These are phyloP conservation scores for Callopanchax toddi DNA, from an alignment of 2,113 vertebrate species.

Conservation along the genomic window DNA sequence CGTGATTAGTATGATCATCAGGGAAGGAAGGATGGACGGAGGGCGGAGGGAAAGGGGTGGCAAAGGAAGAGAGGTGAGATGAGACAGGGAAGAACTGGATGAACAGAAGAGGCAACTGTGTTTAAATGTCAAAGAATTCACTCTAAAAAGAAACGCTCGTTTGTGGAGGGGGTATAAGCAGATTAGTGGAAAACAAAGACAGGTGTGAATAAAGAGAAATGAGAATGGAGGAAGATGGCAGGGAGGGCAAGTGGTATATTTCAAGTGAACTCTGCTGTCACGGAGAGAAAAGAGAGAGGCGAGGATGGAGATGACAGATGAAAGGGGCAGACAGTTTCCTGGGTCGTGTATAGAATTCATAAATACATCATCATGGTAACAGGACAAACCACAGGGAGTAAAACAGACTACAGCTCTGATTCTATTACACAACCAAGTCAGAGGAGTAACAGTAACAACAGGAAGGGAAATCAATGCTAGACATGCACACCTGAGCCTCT, in stretches of 20 bases:
- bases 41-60: slow-evolving; percentile 29
- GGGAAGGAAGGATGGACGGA: slow-evolving; percentile 33
- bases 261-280: slow-evolving; percentile 20
- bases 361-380: slow-evolving; percentile 29
- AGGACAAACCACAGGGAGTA: slow-evolving; percentile 3
- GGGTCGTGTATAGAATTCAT: slow-evolving; percentile 35
- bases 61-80: slow-evolving; percentile 30
- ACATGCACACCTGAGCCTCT: neutral
- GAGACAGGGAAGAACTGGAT: slow-evolving; percentile 10
- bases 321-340: slow-evolving; percentile 35
- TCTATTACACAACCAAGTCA: slow-evolving; percentile 7
- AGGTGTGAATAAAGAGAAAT: slow-evolving; percentile 22
- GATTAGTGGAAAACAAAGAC: slow-evolving; percentile 8
- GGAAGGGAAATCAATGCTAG: slow-evolving; percentile 3
- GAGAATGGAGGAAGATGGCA: slow-evolving; percentile 5
- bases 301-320: slow-evolving; percentile 26
- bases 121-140: slow-evolving; percentile 9
- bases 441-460: slow-evolving; percentile 10
- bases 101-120: slow-evolving; percentile 12
- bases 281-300: slow-evolving; percentile 14
- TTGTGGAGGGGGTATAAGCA: slow-evolving; percentile 23
- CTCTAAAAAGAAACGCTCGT: slow-evolving; percentile 29
- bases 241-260: slow-evolving; percentile 19
- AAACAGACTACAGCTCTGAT: neutral
- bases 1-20: slow-evolving; percentile 59